phyloP scores from a whole-genome alignment of 2,797 vertebrate genomes.

The Helarctos malayanus region DNA sequence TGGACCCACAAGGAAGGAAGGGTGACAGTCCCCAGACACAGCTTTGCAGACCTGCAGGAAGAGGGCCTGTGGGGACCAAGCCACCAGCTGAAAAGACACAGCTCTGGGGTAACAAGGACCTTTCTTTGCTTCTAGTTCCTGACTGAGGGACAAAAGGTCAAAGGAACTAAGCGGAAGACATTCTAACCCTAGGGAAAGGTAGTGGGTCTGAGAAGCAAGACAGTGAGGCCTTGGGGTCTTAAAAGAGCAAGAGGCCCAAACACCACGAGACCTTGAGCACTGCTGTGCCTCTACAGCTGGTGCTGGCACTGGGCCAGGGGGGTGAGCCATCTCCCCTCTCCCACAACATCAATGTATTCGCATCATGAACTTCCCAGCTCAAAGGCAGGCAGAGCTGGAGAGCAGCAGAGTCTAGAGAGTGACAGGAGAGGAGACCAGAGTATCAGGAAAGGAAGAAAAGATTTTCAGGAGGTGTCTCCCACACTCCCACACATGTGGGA shows the following conservation, averaged over 20 bases:
- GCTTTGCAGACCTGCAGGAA: not conserved
- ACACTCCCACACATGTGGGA: not conserved
- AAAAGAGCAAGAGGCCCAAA: not conserved
- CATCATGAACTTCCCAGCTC: not conserved
- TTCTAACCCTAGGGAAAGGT: not conserved
- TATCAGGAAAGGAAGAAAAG: not conserved
- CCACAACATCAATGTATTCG: not conserved
- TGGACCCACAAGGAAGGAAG: not conserved
- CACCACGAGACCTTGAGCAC: not conserved
- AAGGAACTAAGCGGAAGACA: not conserved
- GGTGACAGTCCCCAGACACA: not conserved
- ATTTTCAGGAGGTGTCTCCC: not conserved
- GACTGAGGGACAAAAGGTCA: not conserved
- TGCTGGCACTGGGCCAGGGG: not conserved
- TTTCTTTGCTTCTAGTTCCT: not conserved
- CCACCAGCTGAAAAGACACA: not conserved
- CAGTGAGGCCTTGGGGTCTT: not conserved
- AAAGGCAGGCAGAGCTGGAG: not conserved
- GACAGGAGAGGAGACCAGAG: not conserved
- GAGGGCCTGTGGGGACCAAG: not conserved
- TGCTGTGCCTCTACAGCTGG: slow-evolving; percentile 35
- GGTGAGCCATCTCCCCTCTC: not conserved
- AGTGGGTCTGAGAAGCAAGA: not conserved
- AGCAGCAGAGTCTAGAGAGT: not conserved
- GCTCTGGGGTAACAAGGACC: not conserved